A percentile compares a stretch with the other conserved stretches of the same genome.
Conservation (phyloP, 2,888 invertebrate species). For the Epiblema foenella region DNA sequence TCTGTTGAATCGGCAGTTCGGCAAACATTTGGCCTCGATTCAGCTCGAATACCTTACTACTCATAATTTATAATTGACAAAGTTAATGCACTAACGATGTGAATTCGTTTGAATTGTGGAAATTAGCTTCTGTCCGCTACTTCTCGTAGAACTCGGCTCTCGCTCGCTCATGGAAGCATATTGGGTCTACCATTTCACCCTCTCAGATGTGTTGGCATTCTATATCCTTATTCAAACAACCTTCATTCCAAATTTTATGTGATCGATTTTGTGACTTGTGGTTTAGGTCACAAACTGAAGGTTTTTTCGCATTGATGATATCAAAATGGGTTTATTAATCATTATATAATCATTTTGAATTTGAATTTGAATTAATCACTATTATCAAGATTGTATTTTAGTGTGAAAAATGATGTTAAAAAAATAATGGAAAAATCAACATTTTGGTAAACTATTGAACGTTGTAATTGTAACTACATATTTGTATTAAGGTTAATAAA, state of each 20-base stretch:
- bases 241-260: not conserved
- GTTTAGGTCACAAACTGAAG: not conserved
- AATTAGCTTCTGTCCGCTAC: not conserved
- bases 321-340: too few species aligned
- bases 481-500: too few species aligned
- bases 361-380: too few species aligned
- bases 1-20: conserved; percentile 21
- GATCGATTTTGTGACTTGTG: not conserved
- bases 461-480: too few species aligned
- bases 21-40: conserved; percentile 32
- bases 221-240: not conserved
- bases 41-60: conserved; percentile 4
- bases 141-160: not conserved
- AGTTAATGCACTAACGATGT: not conserved
- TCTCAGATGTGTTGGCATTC: not conserved
- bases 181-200: not conserved
- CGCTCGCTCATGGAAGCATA: not conserved
- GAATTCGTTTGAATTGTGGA: not conserved
- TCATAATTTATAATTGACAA: conserved; percentile 7
- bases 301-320: too few species aligned
- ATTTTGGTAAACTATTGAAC: too few species aligned
- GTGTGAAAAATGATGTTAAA: too few species aligned
- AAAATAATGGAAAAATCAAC: too few species aligned
- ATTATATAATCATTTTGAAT: too few species aligned
- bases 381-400: too few species aligned